Evolutionary conservation across 2,797 vertebrate species (phyloP).

Genomic region (Sebastes jordani): DNA sequence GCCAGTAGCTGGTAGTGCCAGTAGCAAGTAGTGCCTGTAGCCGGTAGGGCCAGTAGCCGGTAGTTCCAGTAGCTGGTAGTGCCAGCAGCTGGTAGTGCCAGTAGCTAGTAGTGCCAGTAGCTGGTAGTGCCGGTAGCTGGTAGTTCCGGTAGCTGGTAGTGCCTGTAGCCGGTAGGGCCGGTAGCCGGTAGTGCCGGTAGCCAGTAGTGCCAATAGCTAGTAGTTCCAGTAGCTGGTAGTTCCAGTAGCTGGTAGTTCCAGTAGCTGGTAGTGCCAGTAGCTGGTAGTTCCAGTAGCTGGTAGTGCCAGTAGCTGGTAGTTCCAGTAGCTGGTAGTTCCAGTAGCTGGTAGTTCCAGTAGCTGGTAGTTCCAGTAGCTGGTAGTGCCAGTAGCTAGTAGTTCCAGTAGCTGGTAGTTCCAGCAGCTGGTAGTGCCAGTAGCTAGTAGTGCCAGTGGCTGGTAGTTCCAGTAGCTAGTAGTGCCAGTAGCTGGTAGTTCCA

Average conservation of each 20-base stretch:
- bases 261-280: too few species aligned
- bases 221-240: fast-evolving
- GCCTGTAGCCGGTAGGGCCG: fast-evolving
- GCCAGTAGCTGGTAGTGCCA: fast-evolving
- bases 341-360: too few species aligned
- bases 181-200: fast-evolving
- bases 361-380: fast-evolving
- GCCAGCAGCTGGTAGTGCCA: too few species aligned
- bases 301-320: too few species aligned
- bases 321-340: fast-evolving
- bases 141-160: too few species aligned
- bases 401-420: fast-evolving
- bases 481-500: fast-evolving
- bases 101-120: too few species aligned
- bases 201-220: fast-evolving
- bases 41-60: too few species aligned
- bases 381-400: too few species aligned
- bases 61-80: too few species aligned
- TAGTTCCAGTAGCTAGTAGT: fast-evolving
- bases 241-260: fast-evolving
- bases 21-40: too few species aligned
- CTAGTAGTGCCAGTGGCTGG: fast-evolving
- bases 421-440: too few species aligned
- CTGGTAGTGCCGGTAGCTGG: fast-evolving
- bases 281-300: fast-evolving